Evolutionary conservation across 2,113 vertebrate genomes (phyloP), one percentile per base, ranked within the genome.

Genomic region (Carlito syrichta): DNA sequence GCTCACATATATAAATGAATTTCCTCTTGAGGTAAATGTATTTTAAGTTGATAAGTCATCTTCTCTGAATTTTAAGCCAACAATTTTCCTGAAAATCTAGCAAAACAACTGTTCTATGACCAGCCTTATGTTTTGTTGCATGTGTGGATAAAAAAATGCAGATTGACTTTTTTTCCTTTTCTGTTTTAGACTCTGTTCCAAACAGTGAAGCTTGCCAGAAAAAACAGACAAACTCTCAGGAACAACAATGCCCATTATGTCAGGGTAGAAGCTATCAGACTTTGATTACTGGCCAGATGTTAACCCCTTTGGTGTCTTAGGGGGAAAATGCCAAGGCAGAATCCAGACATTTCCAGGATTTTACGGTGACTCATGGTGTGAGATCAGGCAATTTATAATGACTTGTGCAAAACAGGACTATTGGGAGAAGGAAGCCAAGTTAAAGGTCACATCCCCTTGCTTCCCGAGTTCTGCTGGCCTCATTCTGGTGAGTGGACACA

Each of bases 221-320:
- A 98, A 98, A 99, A 98, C 98, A 99, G 97, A 98, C 98, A 98
- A 98, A 98, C 96, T 98, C 97, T 98, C 94, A 98, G 96, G 95
- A 96, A 98, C 96, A 98, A 98, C 98, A 99, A 98, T 98, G 94
- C 77, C 98, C 95, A 98, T 99, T 98, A 98, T 98, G 90, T 97
- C 98, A 95, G 91, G 89, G 92, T 97, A 96, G 96, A 93, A 97
- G 95, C 98, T 98, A 98, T 97, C 98, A 98, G 97, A 95, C 95
- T 98, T 98, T 98, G 98, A 98, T 98, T 97, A 95, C 93, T 92
- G 96, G 50, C 96, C 98, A 98, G 98, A 98, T 97, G 92, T 98
- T 98, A 98, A 98, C 97, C 96, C 98, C 48, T 96, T 97, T 98
- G 94, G 71, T 98, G 93, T 98, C 96, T 91, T 66, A 60, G 43